phyloP scores from a whole-genome alignment of 2,888 invertebrate species.

The Apamea epomidion region DNA sequence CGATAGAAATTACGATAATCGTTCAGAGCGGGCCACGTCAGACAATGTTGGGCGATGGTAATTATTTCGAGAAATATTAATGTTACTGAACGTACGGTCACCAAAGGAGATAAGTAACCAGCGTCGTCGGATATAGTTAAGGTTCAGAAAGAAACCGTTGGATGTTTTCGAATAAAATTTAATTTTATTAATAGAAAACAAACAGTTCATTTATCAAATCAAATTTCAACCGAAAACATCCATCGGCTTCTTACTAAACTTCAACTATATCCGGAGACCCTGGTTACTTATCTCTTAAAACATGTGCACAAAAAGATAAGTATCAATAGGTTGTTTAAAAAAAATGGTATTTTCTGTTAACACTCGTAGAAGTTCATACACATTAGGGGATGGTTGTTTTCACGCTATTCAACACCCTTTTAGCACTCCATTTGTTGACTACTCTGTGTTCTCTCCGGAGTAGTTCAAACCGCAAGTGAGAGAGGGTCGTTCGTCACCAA shows the following conservation, averaged over 20 bases:
- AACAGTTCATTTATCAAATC: too few species aligned
- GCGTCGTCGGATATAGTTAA: too few species aligned
- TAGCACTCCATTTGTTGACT: slow-evolving; percentile 2
- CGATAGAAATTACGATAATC: neutral
- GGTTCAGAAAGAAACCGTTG: too few species aligned
- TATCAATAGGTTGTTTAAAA: neutral
- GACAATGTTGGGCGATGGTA: too few species aligned
- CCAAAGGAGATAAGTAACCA: too few species aligned
- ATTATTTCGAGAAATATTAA: too few species aligned
- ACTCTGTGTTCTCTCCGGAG: neutral
- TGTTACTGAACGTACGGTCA: too few species aligned
- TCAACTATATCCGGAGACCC: too few species aligned
- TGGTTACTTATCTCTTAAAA: neutral
- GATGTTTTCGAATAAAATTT: too few species aligned
- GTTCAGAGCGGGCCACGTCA: neutral
- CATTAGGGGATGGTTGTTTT: neutral
- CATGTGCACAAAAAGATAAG: neutral
- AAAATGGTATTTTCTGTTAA: neutral
- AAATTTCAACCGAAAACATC: too few species aligned
- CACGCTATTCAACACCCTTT: neutral
- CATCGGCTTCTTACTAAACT: too few species aligned
- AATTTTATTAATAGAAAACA: too few species aligned
- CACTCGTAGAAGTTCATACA: neutral
- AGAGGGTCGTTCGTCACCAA: slow-evolving; percentile 43
- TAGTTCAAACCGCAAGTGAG: slow-evolving; percentile 34